Percentiles rank a stretch among this genome's conserved stretches.
Evolutionary conservation across 2,113 vertebrate species (phyloP).

Genomic region (Pteronura brasiliensis): DNA sequence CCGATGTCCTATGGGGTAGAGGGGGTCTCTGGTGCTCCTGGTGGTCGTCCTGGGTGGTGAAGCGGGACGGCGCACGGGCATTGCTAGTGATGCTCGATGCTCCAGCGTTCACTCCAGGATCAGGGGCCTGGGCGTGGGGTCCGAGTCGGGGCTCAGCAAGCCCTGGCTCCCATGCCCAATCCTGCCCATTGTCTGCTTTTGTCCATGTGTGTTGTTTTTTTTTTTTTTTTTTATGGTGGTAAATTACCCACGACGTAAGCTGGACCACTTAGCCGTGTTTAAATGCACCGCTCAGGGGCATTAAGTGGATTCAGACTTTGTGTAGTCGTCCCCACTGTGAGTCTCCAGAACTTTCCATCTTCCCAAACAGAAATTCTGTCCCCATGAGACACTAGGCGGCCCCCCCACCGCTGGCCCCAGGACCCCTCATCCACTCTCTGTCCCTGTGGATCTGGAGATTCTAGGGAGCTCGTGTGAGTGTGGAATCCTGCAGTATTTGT

Average conservation of each 20-base stretch:
- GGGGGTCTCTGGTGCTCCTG: too few species aligned
- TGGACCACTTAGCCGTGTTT: background rate
- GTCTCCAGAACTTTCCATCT: background rate
- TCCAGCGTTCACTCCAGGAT: background rate
- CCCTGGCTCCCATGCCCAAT: rapidly evolving
- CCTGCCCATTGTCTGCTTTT: background rate
- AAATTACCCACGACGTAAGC: background rate
- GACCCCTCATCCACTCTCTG: background rate
- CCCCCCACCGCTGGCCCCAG: background rate
- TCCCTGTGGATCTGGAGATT: background rate
- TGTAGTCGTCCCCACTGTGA: rapidly evolving
- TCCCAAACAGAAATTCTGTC: background rate
- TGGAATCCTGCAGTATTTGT: too few species aligned
- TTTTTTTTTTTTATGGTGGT: background rate
- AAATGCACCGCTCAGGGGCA: background rate
- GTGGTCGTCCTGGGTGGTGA: background rate
- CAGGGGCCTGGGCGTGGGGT: too few species aligned
- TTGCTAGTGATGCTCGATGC: background rate
- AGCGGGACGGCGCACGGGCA: rapidly evolving
- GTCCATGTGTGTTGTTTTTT: background rate
- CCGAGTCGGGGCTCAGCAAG: rapidly evolving
- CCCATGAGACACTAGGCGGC: background rate
- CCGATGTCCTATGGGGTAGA: rapidly evolving
- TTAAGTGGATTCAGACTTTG: background rate
- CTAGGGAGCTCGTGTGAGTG: background rate